Conservation (phyloP, 2,113 vertebrate genomes). For the Atrichornis clamosus region DNA sequence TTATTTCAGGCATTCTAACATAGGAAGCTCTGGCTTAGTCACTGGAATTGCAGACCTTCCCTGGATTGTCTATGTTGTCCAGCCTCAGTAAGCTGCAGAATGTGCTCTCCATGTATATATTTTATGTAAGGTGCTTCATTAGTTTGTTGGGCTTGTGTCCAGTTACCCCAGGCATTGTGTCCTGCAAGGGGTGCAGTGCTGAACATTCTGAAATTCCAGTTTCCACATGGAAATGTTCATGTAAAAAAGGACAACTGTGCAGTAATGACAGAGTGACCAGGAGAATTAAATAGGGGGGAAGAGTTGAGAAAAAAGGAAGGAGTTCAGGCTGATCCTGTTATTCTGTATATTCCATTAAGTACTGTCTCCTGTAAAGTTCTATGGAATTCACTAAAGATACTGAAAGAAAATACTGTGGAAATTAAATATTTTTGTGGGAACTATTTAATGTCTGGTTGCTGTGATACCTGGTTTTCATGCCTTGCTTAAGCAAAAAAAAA, state of each 20-base stretch:
- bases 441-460: slow-evolving; percentile 44
- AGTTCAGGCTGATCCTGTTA: neutral
- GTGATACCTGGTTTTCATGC: slow-evolving; percentile 1
- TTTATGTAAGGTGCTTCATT: slow-evolving; percentile 63
- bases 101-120: slow-evolving; percentile 58
- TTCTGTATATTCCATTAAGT: slow-evolving; percentile 32
- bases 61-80: slow-evolving; percentile 12
- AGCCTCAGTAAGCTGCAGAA: slow-evolving; percentile 13
- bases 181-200: neutral
- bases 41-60: neutral
- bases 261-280: neutral
- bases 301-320: neutral
- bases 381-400: slow-evolving; percentile 20
- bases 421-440: slow-evolving; percentile 63
- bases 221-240: slow-evolving; percentile 11
- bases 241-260: neutral
- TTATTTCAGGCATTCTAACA: neutral
- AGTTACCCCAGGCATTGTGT: slow-evolving; percentile 6
- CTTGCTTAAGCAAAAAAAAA: slow-evolving; percentile 18
- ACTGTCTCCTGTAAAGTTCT: slow-evolving; percentile 64
- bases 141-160: slow-evolving; percentile 47
- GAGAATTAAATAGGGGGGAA: neutral
- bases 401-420: slow-evolving; percentile 52
- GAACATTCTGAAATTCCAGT: neutral
- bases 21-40: neutral